Base-by-base conservation (phyloP, 2,797 vertebrate species). In the Rousettus madagascariensis region DNA sequence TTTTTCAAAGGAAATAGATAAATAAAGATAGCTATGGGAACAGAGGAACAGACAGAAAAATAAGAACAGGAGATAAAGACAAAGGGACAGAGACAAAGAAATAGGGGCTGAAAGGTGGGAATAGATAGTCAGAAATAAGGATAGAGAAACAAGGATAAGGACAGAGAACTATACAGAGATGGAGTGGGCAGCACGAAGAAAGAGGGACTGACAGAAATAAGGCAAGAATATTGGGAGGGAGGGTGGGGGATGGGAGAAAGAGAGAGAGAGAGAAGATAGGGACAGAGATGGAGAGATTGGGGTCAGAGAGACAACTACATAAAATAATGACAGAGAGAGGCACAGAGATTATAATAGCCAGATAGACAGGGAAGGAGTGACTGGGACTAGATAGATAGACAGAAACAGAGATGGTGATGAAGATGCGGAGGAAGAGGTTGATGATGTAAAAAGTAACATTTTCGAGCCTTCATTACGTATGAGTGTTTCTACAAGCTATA, bases 1-100 rank as follows among this genome's bases (percentile, higher is more conserved):
- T 65, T 90, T 92, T 93, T 88, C 6, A 22, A 91, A 96, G 49
- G 65, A 93, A 95, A 72, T 78, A 57, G 43, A 92, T 95, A 91
- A 91, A 66, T 61, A 85, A 72, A 94, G 53, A 69, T 46, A 88
- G 59, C 92, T 78, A 88, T 22, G 30, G 30, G 49, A 38, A 87
- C 10, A 75, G 43, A 69, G 41, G 33, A 79, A 88, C 49, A 94
- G 33, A 83, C 26, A 83, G 51, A 92, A 41, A 78, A 71, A 87
- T 83, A 46, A 92, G 65, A 49, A 75, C 43, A 75, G 22, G 55
- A 57, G 16, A 68, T 46, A 72, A 87, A 83, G 20, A 93, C 6
- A 83, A n/a, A 63, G 22, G 90, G 33, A 96, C 59, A 13, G 22
- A 91, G 33, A 96, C 65, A 17, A 92, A 94, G 36, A 92, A 94